Evolutionary conservation across 2,113 vertebrate species (phyloP).

Genomic region (Aythya baeri): DNA sequence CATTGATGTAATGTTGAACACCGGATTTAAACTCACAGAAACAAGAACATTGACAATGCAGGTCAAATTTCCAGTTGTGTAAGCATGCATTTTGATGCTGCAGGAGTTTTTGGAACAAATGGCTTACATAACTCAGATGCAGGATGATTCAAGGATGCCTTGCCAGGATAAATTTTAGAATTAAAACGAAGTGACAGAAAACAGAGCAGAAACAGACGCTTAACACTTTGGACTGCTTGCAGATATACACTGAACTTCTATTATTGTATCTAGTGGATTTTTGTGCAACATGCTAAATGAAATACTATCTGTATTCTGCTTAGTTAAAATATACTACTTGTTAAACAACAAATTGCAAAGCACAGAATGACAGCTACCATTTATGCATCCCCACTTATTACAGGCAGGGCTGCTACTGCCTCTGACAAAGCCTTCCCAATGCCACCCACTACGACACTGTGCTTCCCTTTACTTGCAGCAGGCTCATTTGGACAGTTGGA

Average conservation of each 20-base stretch:
- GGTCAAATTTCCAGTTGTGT: neutral
- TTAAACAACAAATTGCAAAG: neutral
- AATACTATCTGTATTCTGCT: neutral
- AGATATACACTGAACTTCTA: neutral
- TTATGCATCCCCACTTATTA: fast-evolving
- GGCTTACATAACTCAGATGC: neutral
- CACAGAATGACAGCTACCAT: neutral
- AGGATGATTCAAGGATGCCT: neutral
- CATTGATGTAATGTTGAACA: neutral
- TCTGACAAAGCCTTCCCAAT: neutral
- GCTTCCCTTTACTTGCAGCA: neutral
- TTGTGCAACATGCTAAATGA: neutral
- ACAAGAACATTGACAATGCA: neutral
- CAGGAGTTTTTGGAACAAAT: neutral
- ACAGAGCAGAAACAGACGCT: neutral
- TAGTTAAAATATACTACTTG: neutral
- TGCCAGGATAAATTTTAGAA: neutral
- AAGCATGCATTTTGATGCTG: neutral
- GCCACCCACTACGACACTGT: neutral
- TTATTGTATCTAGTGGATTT: neutral
- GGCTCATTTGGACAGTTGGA: neutral
- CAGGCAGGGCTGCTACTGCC: neutral
- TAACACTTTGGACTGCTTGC: neutral
- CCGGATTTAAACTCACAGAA: neutral
- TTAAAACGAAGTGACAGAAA: neutral